These are phyloP conservation scores for Bolinopsis microptera DNA, from an alignment of 37 sponge, comb jelly and placozoan species.

Conservation along the genomic window DNA sequence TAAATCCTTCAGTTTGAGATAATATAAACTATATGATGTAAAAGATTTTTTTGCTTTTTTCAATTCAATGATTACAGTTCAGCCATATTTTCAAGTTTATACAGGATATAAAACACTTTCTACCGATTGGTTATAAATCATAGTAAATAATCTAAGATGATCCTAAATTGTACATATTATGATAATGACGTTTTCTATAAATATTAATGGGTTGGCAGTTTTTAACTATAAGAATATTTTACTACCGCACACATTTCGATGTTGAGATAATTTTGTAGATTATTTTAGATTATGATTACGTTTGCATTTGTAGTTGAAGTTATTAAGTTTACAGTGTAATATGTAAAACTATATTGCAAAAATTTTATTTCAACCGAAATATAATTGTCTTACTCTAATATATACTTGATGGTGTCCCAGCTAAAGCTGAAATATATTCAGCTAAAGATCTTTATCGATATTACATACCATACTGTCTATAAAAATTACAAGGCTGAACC, in stretches of 20 bases:
- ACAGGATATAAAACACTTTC: not conserved
- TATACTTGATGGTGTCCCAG: too few species aligned
- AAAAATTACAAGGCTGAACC: not conserved
- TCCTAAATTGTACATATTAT: not conserved
- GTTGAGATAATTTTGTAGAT: not conserved
- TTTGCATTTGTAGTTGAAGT: not conserved
- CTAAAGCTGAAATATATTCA: too few species aligned
- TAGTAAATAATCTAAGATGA: not conserved
- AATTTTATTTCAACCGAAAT: not conserved
- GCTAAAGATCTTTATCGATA: not conserved
- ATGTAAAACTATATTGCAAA: not conserved
- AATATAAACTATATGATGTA: too few species aligned
- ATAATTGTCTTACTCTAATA: not conserved
- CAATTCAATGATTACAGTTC: not conserved
- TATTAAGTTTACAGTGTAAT: not conserved
- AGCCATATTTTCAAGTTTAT: not conserved
- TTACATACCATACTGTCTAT: not conserved
- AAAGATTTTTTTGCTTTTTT: not conserved
- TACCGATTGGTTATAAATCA: not conserved
- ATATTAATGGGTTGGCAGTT: not conserved
- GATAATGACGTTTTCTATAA: not conserved
- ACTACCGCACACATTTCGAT: not conserved
- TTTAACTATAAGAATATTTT: not conserved
- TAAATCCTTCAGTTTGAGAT: too few species aligned
- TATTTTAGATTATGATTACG: not conserved